These are phyloP conservation scores for Nannobrachium achirus DNA, from an alignment of 2,113 vertebrate species.

Conservation along the genomic window DNA sequence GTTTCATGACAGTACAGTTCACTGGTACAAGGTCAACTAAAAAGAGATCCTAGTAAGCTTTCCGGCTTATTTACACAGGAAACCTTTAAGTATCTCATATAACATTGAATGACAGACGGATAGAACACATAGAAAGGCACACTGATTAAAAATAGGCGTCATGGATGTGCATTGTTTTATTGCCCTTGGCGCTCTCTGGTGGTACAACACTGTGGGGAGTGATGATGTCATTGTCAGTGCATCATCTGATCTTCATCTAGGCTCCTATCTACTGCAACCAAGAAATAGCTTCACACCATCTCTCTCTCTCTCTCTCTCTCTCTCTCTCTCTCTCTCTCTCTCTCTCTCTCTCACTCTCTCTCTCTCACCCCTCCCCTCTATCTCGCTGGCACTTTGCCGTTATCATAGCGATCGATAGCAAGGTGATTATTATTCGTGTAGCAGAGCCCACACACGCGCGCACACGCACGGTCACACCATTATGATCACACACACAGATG, in stretches of 20 bases:
- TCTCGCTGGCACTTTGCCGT: conserved; percentile 60
- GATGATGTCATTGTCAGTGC: conserved; percentile 41
- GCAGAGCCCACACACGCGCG: conserved; percentile 58
- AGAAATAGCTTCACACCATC: conserved; percentile 60
- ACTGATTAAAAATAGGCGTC: too few species aligned
- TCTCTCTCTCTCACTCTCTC: neutral
- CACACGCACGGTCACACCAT: conserved; percentile 43
- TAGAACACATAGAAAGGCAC: too few species aligned
- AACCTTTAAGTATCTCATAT: too few species aligned
- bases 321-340: conserved; percentile 11
- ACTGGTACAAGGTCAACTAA: too few species aligned
- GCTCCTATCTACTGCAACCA: conserved; percentile 56
- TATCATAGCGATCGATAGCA: conserved; percentile 70
- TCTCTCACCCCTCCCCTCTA: neutral
- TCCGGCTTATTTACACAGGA: too few species aligned
- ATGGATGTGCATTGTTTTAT: too few species aligned
- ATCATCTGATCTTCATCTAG: conserved; percentile 63
- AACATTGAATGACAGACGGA: too few species aligned
- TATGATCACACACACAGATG: conserved; percentile 21
- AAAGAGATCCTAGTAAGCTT: too few species aligned
- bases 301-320: conserved; percentile 33
- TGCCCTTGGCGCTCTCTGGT: too few species aligned
- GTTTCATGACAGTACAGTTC: too few species aligned
- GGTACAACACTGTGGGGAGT: too few species aligned
- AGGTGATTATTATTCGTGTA: conserved; percentile 75